A percentile compares a stretch with the other conserved stretches of the same genome.
phyloP scores from a whole-genome alignment of 2,797 vertebrate species.

The Sebastes nivosus region DNA sequence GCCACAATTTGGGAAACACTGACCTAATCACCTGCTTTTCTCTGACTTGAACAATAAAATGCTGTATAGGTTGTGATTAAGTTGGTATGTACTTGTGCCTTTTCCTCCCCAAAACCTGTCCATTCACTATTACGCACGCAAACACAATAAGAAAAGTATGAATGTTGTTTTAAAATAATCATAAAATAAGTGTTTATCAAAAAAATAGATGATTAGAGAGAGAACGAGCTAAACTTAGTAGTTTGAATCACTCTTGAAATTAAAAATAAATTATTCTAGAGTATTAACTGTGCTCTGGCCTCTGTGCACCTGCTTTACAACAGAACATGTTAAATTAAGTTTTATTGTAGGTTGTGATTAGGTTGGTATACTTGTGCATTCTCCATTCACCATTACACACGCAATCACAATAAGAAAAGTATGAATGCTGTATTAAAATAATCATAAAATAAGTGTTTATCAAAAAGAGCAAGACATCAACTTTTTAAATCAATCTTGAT shows the following conservation, averaged over 20 bases:
- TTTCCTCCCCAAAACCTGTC: neutral
- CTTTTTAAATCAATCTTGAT: too few relatives aligned
- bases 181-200: neutral
- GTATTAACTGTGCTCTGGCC: too few relatives aligned
- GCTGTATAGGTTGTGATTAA: neutral
- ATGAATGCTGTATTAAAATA: neutral
- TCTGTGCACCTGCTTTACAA: too few relatives aligned
- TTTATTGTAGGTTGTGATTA: neutral
- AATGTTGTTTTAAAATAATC: neutral
- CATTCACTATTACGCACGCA: too few relatives aligned
- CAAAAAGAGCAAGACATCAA: too few relatives aligned
- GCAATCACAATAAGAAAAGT: neutral
- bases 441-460: neutral
- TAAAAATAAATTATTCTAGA: neutral
- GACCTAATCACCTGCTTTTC: slow-evolving; percentile 53
- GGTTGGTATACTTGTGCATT: neutral
- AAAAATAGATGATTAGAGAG: neutral
- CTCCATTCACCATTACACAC: fast-evolving
- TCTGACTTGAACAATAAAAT: slow-evolving; percentile 2
- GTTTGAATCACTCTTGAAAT: neutral
- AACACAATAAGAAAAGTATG: neutral
- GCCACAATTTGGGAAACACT: slow-evolving; percentile 42
- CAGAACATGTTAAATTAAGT: too few relatives aligned
- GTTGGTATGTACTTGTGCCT: neutral
- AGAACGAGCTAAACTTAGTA: neutral